Evolutionary conservation across 1,140 invertebrate genomes (phyloP).

Genomic region (Procambarus virginalis): DNA sequence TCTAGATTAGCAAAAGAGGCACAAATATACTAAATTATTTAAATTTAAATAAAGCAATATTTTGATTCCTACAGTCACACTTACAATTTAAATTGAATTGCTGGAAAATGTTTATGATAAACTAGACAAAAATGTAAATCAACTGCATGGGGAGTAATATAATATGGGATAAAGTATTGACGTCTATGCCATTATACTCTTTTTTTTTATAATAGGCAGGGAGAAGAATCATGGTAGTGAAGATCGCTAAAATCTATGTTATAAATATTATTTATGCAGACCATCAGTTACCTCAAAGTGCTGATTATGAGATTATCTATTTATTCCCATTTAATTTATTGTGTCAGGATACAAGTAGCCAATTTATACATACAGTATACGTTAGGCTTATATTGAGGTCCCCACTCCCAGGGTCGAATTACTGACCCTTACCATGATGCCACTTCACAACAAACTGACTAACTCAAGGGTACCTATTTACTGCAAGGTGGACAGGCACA

Average conservation of each 20-base stretch:
- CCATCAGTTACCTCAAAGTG: too few species aligned
- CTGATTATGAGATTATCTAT: too few species aligned
- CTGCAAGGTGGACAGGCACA: too few species aligned
- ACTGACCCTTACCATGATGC: too few species aligned
- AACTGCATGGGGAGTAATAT: background rate
- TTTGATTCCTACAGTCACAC: background rate
- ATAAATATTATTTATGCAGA: background rate
- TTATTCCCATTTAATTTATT: too few species aligned
- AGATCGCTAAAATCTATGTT: background rate
- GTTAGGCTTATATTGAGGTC: too few species aligned
- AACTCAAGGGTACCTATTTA: too few species aligned
- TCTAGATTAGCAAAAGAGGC: conserved; percentile 32
- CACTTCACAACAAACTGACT: too few species aligned
- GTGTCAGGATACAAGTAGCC: too few species aligned
- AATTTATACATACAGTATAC: too few species aligned
- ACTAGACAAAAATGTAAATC: background rate
- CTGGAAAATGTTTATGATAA: background rate
- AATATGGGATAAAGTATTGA: background rate
- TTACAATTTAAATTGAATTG: background rate
- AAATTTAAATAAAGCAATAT: background rate
- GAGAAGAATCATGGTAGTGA: background rate
- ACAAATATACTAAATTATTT: conserved; percentile 17
- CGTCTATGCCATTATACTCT: background rate
- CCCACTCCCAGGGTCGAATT: too few species aligned
- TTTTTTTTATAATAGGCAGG: too few species aligned